These are phyloP conservation scores for Standfussiana lucernea DNA, from an alignment of 2,888 invertebrate species.

Conservation along the genomic window DNA sequence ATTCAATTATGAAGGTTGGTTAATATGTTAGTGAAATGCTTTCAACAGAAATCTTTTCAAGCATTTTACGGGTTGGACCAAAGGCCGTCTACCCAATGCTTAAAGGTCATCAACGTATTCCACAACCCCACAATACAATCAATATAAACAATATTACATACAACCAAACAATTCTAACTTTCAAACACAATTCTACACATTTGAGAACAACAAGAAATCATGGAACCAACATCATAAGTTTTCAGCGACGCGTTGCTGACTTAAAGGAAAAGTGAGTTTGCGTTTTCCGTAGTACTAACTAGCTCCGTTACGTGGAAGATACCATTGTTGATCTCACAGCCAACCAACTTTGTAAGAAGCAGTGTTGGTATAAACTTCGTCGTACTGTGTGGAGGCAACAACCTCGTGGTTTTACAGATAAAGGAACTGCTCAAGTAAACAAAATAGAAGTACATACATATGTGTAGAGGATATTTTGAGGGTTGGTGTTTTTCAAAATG, in stretches of 20 bases:
- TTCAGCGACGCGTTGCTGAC: constrained; percentile 30
- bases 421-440: constrained; percentile 35
- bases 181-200: constrained; percentile 14
- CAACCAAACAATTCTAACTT: background rate
- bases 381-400: constrained; percentile 41
- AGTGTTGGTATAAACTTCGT: constrained; percentile 46
- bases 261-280: constrained; percentile 41
- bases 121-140: background rate
- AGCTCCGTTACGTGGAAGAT: constrained; percentile 48
- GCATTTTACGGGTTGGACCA: background rate
- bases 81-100: background rate
- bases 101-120: background rate
- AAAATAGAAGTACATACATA: constrained; percentile 32
- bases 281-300: constrained; percentile 41
- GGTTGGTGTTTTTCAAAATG: background rate
- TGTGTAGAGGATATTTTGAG: constrained; percentile 10
- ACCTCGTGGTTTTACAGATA: constrained; percentile 40
- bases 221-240: constrained; percentile 47
- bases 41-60: background rate
- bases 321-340: constrained; percentile 54
- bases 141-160: constrained; percentile 16
- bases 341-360: constrained; percentile 56
- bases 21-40: background rate
- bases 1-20: background rate
- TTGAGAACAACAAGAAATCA: constrained; percentile 45